Evolutionary conservation across 2,888 invertebrate genomes (phyloP).

Genomic region (Galerucella pusilla): DNA sequence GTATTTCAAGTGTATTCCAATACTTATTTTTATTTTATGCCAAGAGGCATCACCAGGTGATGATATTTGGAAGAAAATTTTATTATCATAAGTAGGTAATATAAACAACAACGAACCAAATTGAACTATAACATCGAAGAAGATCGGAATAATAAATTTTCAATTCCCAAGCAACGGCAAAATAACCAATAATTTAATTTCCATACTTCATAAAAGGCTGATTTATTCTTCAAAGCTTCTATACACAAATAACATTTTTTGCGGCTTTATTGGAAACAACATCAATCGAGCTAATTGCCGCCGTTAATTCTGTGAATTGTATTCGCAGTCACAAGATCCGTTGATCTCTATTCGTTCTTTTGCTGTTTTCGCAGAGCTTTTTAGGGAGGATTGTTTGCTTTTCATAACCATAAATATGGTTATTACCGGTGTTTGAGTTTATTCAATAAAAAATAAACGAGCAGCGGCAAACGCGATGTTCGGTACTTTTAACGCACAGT

Average conservation of each 20-base stretch:
- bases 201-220: conserved; percentile 9
- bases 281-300: conserved; percentile 26
- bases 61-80: not conserved
- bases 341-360: conserved; percentile 30
- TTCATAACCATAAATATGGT: conserved; percentile 34
- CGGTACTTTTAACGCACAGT: not conserved
- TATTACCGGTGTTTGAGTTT: conserved; percentile 33
- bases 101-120: not conserved
- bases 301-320: conserved; percentile 27
- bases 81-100: not conserved
- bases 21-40: too few relatives aligned
- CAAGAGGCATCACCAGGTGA: not conserved
- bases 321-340: conserved; percentile 32
- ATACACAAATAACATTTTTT: conserved; percentile 17
- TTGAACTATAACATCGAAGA: not conserved
- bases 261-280: conserved; percentile 25
- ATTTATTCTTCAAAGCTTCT: conserved; percentile 7
- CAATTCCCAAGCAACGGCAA: not conserved
- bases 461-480: conserved; percentile 14
- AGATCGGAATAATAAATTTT: not conserved
- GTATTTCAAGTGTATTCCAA: too few relatives aligned
- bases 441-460: conserved; percentile 26
- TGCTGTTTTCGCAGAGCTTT: conserved; percentile 13
- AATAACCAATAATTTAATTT: not conserved
- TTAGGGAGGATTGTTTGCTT: conserved; percentile 32